Evolutionary conservation across 2,113 vertebrate species (phyloP).

Genomic region (Hippocampus comes): DNA sequence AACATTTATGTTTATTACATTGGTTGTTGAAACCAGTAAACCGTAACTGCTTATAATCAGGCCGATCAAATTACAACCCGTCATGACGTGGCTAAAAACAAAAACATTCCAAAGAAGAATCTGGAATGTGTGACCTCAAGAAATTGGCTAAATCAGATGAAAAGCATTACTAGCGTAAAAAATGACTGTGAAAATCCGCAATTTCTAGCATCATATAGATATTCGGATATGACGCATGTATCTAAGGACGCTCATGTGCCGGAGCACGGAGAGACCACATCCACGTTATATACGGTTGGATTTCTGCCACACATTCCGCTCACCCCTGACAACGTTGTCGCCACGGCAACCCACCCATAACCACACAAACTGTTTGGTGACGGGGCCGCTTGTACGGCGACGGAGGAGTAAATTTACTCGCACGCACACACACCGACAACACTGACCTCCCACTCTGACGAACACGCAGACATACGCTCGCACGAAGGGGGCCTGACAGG

Average conservation of each 20-base stretch:
- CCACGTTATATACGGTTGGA: conserved; percentile 48
- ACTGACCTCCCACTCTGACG: conserved; percentile 18
- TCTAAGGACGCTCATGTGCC: conserved; percentile 9
- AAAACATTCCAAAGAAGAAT: not conserved
- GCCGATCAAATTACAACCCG: not conserved
- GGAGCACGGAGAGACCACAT: not conserved
- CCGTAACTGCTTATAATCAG: not conserved
- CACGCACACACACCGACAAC: conserved; percentile 21
- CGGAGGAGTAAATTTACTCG: conserved; percentile 65
- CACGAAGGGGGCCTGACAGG: conserved; percentile 30
- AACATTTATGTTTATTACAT: not conserved
- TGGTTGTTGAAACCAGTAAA: not conserved
- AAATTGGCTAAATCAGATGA: not conserved
- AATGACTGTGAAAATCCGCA: not conserved
- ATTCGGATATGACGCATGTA: conserved; percentile 18
- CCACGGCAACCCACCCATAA: conserved; percentile 69
- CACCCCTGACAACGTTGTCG: conserved; percentile 65
- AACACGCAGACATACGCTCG: conserved; percentile 26
- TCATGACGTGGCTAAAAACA: not conserved
- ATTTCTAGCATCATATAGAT: not conserved
- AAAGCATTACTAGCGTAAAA: not conserved
- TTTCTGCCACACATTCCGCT: conserved; percentile 66
- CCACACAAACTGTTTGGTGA: conserved; percentile 69
- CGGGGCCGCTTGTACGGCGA: conserved; percentile 46
- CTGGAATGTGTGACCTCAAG: not conserved